phyloP scores from a whole-genome alignment of 2,888 invertebrate genomes.

The Eristalinus sepulchralis region DNA sequence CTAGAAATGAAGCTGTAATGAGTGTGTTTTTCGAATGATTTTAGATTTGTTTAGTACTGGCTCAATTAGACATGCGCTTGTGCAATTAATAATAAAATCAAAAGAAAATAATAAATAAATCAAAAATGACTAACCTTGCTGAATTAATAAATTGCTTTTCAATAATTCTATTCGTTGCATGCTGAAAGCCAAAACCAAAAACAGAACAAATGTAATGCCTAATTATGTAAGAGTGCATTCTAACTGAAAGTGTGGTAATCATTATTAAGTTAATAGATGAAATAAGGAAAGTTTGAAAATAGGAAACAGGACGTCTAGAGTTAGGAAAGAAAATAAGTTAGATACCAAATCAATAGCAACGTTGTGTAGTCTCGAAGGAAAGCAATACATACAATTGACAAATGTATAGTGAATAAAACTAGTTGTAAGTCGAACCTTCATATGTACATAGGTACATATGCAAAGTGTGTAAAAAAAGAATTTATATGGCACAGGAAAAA shows the following conservation, averaged over 20 bases:
- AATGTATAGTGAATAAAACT: neutral
- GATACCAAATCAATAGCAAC: constrained; percentile 7
- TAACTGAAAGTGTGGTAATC: constrained; percentile 54
- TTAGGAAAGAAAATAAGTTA: constrained; percentile 6
- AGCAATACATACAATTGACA: neutral
- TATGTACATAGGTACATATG: neutral
- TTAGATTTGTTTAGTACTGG: constrained; percentile 56
- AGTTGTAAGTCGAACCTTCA: neutral
- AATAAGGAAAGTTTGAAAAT: constrained; percentile 18
- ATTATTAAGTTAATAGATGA: constrained; percentile 35
- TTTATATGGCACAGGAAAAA: no score
- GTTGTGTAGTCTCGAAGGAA: neutral
- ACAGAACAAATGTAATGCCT: constrained; percentile 66
- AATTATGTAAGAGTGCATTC: constrained; percentile 63
- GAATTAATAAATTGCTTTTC: constrained; percentile 78
- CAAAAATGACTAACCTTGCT: constrained; percentile 79
- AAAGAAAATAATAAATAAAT: constrained; percentile 34
- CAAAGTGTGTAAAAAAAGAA: neutral
- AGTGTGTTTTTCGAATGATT: constrained; percentile 60
- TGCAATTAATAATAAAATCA: constrained; percentile 30
- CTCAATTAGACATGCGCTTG: constrained; percentile 38
- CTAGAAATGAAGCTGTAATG: constrained; percentile 74
- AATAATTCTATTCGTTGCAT: constrained; percentile 80
- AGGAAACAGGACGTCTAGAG: constrained; percentile 25
- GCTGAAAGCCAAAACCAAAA: constrained; percentile 80